These are phyloP conservation scores for Wiebesia pumilae DNA, from an alignment of 1,140 invertebrate genomes.

Conservation along the genomic window DNA sequence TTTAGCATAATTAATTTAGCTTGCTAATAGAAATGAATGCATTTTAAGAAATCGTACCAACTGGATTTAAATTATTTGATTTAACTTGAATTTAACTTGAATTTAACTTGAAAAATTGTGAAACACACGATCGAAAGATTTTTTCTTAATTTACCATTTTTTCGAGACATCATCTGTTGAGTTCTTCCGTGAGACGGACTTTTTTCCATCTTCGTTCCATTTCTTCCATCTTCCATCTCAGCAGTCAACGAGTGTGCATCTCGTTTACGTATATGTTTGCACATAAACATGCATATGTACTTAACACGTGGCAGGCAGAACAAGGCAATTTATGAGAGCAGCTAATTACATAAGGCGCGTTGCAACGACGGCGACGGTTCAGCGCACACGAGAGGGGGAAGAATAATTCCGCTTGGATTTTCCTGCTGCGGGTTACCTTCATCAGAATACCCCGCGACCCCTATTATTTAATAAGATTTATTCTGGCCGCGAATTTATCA, in stretches of 20 bases:
- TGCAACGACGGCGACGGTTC: not conserved
- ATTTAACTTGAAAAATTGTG: too few relatives aligned
- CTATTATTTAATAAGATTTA: slow-evolving; percentile 32
- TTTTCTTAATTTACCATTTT: not conserved
- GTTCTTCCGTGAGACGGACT: not conserved
- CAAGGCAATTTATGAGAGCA: slow-evolving; percentile 58
- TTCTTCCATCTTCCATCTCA: not conserved
- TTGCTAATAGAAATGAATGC: too few relatives aligned
- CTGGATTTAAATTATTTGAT: too few relatives aligned
- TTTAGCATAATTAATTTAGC: too few relatives aligned
- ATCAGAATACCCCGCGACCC: not conserved
- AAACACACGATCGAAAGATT: too few relatives aligned
- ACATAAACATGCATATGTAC: not conserved
- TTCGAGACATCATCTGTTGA: too few relatives aligned
- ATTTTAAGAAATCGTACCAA: too few relatives aligned
- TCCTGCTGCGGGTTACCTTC: not conserved
- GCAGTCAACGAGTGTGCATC: not conserved
- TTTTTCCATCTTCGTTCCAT: not conserved
- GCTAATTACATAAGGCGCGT: slow-evolving; percentile 61
- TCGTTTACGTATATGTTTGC: not conserved
- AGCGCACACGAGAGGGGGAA: not conserved
- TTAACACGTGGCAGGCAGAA: not conserved
- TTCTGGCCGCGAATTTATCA: slow-evolving; percentile 5
- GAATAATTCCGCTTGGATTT: slow-evolving; percentile 45
- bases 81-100: too few relatives aligned